Conservation (phyloP, 2,797 vertebrate species). For the Onychomys arenicola region DNA sequence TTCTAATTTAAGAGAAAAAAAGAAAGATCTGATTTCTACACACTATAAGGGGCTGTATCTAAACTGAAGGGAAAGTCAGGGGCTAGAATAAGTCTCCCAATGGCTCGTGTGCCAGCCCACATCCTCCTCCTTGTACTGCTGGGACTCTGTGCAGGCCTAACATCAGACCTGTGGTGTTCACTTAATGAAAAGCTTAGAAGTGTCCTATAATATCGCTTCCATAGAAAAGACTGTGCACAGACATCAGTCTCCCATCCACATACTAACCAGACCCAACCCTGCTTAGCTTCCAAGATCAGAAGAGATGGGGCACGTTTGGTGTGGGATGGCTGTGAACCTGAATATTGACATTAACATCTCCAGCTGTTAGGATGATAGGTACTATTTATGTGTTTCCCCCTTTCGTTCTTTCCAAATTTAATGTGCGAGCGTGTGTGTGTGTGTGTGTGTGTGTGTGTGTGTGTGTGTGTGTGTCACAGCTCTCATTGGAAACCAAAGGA, state of each 20-base stretch:
- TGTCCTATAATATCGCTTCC: background rate
- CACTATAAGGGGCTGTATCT: background rate
- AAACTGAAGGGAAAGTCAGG: background rate
- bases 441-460: accelerated
- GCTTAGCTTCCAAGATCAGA: background rate
- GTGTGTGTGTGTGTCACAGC: background rate
- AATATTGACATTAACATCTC: background rate
- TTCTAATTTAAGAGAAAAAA: background rate
- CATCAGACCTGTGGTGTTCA: background rate
- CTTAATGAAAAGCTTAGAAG: background rate
- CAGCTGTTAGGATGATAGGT: background rate
- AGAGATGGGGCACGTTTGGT: background rate
- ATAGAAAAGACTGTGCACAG: background rate
- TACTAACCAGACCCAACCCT: background rate
- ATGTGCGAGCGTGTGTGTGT: accelerated
- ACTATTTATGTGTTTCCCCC: background rate
- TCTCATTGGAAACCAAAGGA: background rate
- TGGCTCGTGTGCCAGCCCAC: background rate
- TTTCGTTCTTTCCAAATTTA: conserved; percentile 19
- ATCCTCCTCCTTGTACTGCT: too few relatives aligned
- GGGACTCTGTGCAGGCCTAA: background rate
- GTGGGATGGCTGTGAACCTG: background rate
- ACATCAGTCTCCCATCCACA: background rate
- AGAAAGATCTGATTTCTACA: background rate
- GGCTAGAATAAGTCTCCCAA: background rate